Evolutionary conservation across 2,797 vertebrate species (phyloP), one percentile per base, ranked within the genome.

Genomic region (Notolepis coatsorum): DNA sequence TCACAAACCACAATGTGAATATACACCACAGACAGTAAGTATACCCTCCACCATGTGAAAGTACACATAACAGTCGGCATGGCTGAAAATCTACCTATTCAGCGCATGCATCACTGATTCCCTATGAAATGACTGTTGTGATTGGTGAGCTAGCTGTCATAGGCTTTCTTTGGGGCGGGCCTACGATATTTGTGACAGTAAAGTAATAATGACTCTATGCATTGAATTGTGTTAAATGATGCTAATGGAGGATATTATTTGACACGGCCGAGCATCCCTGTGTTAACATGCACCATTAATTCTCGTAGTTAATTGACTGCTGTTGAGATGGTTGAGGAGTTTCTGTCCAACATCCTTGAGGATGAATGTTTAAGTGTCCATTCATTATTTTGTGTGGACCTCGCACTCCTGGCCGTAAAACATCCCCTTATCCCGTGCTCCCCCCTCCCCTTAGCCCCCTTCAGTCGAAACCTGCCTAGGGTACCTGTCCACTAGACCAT

Each of bases 401-500:
- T 25, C 38, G 61, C 48, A 68, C 28, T n/a, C 71, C 35, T 72
- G 46, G 68, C 59, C 66, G 50, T 30, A 54, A 48, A 48, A 60
- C 48, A 63, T 70, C 62, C 72, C 58, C 67, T 65, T 59, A 64
- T 72, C 51, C 56, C 51, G 42, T 24, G n/a, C n/a, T n/a, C n/a
- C 38, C 12, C 81, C 61, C 66, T 49, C 28, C 60, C 23, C 43
- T 7, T 57, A 65, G 38, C 57, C 61, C 47, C 28, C 48, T 73
- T 49, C 52, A 71, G 59, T 77, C 62, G 63, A 63, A 81, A 80
- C 65, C 28, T 25, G 71, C 70, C 65, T 55, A n/a, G 41, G 68
- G 71, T 79, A 60, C 27, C 65, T 24, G 49, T 75, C 77, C 41
- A 65, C 45, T 41, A 56, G 43, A 53, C 62, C 77, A 84, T 85